These are phyloP conservation scores for Eleutherodactylus coqui DNA, from an alignment of 2,797 vertebrate species.

Conservation along the genomic window DNA sequence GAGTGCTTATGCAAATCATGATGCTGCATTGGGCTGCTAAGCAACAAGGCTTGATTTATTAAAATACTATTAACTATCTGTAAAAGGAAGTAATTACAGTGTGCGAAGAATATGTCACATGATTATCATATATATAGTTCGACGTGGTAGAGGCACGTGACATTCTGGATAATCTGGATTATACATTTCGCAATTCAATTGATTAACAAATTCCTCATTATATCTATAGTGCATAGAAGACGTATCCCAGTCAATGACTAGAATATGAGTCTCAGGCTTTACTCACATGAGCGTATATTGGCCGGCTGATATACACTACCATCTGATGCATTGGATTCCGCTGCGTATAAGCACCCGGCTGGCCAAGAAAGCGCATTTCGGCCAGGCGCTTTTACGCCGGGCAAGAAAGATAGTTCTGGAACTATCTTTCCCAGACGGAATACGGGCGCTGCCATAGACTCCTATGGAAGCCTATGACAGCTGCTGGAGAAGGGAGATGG, in stretches of 20 bases:
- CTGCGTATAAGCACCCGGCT: too few species aligned
- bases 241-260: background rate
- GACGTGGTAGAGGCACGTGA: background rate
- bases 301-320: too few species aligned
- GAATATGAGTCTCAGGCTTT: background rate
- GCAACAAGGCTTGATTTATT: slow-evolving; percentile 29
- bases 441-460: too few species aligned
- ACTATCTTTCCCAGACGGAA: too few species aligned
- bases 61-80: slow-evolving; percentile 20
- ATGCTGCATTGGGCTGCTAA: slow-evolving; percentile 23
- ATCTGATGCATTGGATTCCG: too few species aligned
- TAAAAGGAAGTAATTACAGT: slow-evolving; percentile 28
- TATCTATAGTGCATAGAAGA: background rate
- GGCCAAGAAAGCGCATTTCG: too few species aligned
- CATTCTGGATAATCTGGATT: background rate
- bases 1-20: background rate
- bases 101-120: slow-evolving; percentile 12
- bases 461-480: too few species aligned
- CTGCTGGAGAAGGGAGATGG: too few species aligned
- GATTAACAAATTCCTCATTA: background rate
- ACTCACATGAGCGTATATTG: too few species aligned
- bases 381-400: too few species aligned
- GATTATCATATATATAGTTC: slow-evolving; percentile 19
- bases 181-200: background rate
- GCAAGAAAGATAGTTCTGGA: too few species aligned